Evolutionary conservation across 2,888 invertebrate species (phyloP).

Genomic region (Pyrgus malvae): DNA sequence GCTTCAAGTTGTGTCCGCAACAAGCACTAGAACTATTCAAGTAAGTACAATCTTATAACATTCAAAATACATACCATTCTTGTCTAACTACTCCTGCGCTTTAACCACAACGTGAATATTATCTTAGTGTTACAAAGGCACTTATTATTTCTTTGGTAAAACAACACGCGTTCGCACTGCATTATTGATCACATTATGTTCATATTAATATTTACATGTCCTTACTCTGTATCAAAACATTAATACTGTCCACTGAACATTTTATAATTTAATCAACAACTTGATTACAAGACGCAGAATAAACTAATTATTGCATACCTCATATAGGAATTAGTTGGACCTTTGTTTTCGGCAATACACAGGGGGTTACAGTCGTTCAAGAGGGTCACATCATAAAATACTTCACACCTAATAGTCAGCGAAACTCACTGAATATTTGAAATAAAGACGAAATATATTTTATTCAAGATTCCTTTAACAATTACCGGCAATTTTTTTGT

Average conservation of each 20-base stretch:
- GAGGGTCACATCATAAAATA: not conserved
- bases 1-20: not conserved
- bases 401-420: too few relatives aligned
- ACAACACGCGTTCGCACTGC: constrained; percentile 32
- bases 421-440: not conserved
- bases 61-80: constrained; percentile 6
- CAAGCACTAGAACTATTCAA: constrained; percentile 2
- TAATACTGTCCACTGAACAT: constrained; percentile 4
- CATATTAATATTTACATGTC: constrained; percentile 20
- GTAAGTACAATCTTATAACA: constrained; percentile 17
- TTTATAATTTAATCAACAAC: constrained; percentile 2
- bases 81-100: not conserved
- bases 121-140: constrained; percentile 42
- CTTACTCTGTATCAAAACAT: not conserved
- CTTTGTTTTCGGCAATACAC: constrained; percentile 1
- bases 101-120: constrained; percentile 17
- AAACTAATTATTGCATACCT: constrained; percentile 17
- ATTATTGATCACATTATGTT: constrained; percentile 22
- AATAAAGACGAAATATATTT: not conserved
- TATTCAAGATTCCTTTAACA: too few relatives aligned
- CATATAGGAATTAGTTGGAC: constrained; percentile 19
- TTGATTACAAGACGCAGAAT: constrained; percentile 9
- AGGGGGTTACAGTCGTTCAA: not conserved
- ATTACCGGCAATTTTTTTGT: too few relatives aligned
- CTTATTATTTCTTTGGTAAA: constrained; percentile 44